Evolutionary conservation across 2,113 vertebrate species (phyloP).

Genomic region (Mus spicilegus): DNA sequence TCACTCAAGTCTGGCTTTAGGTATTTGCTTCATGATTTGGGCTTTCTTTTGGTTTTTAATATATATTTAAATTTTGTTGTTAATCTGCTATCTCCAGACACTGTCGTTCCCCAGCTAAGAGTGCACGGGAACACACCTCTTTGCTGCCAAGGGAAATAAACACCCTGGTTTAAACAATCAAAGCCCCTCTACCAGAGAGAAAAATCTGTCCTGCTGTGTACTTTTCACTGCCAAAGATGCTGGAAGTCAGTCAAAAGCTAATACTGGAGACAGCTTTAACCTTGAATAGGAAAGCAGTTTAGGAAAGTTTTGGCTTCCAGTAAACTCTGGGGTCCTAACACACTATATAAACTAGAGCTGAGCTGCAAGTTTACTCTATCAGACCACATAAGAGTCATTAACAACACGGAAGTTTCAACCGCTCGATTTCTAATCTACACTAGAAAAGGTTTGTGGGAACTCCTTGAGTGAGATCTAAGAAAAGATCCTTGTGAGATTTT

Average conservation of each 20-base stretch:
- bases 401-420: background rate
- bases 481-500: background rate
- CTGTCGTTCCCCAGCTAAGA: background rate
- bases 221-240: slow-evolving; percentile 21
- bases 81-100: background rate
- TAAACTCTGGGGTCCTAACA: background rate
- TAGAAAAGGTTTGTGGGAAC: background rate
- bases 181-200: background rate
- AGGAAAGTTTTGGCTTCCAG: slow-evolving; percentile 43
- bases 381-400: background rate
- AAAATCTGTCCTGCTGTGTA: background rate
- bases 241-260: slow-evolving; percentile 42
- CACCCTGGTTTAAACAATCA: slow-evolving; percentile 30
- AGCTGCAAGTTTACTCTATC: background rate
- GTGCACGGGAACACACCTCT: background rate
- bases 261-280: background rate
- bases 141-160: background rate
- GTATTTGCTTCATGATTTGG: background rate
- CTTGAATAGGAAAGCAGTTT: background rate
- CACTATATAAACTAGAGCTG: slow-evolving; percentile 2
- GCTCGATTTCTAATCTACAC: background rate
- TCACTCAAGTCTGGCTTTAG: background rate
- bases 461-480: background rate
- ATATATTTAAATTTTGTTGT: background rate
- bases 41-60: background rate